A percentile compares a stretch with the other conserved stretches of the same genome.
phyloP scores from a whole-genome alignment of 1,140 invertebrate genomes.

The Xylocopa sonorina region DNA sequence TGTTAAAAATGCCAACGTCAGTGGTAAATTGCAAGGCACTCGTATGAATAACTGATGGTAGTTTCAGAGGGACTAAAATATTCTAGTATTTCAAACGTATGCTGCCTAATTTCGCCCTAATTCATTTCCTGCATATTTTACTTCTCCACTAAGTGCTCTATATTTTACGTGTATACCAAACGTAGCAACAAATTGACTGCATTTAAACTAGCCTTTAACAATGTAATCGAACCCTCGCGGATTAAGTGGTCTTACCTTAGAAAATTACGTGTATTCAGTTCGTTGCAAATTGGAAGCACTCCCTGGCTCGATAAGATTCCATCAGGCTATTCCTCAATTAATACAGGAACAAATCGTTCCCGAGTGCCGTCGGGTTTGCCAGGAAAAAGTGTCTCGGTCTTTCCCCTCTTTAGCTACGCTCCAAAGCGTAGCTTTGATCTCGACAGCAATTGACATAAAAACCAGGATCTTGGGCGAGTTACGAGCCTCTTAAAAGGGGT shows the following conservation, averaged over 20 bases:
- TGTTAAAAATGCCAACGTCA: too few species aligned
- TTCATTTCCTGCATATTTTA: too few species aligned
- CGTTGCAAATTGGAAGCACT: neutral
- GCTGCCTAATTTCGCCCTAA: too few species aligned
- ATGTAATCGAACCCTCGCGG: neutral
- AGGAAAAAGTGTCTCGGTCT: neutral
- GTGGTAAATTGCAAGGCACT: too few species aligned
- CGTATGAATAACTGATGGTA: too few species aligned
- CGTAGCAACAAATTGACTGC: too few species aligned
- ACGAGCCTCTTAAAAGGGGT: neutral
- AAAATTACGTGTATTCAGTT: neutral
- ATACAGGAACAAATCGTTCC: neutral
- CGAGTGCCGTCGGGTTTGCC: too few species aligned
- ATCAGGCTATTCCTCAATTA: neutral
- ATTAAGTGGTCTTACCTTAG: too few species aligned
- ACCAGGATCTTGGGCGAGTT: constrained; percentile 4
- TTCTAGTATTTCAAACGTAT: neutral
- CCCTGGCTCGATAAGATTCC: too few species aligned
- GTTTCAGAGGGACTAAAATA: too few species aligned
- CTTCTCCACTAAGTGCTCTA: too few species aligned
- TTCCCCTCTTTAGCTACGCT: neutral
- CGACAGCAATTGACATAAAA: constrained; percentile 3
- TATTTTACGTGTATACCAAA: too few species aligned
- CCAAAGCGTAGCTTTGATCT: neutral
- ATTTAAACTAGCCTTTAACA: neutral